phyloP scores from a whole-genome alignment of 1,140 invertebrate species.

The Bombus impatiens region DNA sequence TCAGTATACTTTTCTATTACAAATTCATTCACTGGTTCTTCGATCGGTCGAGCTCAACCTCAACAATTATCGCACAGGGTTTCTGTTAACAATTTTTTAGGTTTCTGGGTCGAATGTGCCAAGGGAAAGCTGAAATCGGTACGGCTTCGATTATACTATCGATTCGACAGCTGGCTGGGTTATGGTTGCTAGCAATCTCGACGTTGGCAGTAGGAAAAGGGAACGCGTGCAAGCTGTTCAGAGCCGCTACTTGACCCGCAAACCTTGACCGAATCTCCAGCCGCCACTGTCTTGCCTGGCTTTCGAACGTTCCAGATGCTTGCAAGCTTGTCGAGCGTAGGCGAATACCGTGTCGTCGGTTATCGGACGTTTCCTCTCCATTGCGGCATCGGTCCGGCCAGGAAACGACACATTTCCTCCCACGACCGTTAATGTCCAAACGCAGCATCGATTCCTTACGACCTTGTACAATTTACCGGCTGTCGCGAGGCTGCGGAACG shows the following conservation, averaged over 20 bases:
- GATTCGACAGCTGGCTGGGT: background rate
- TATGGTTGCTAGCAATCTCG: background rate
- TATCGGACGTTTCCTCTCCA: constrained; percentile 54
- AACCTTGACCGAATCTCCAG: constrained; percentile 35
- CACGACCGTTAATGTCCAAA: background rate
- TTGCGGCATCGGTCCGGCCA: constrained; percentile 14
- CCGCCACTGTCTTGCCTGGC: background rate
- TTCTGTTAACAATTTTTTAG: background rate
- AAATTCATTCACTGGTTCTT: too few relatives aligned
- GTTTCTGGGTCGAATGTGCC: constrained; percentile 14
- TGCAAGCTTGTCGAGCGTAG: constrained; percentile 32
- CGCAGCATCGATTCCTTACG: background rate
- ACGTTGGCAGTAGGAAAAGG: background rate
- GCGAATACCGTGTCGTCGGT: constrained; percentile 2
- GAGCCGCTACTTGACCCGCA: constrained; percentile 6
- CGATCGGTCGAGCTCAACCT: too few relatives aligned
- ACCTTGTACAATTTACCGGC: too few relatives aligned
- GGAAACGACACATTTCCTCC: background rate
- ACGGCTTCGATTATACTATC: constrained; percentile 22
- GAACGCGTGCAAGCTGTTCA: constrained; percentile 11
- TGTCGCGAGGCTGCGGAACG: too few relatives aligned
- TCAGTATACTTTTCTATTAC: too few relatives aligned
- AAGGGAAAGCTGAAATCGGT: background rate
- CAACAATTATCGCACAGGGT: too few relatives aligned
- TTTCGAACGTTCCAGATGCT: background rate